Conservation (phyloP, 1,140 invertebrate genomes). For the Papilio helenus region DNA sequence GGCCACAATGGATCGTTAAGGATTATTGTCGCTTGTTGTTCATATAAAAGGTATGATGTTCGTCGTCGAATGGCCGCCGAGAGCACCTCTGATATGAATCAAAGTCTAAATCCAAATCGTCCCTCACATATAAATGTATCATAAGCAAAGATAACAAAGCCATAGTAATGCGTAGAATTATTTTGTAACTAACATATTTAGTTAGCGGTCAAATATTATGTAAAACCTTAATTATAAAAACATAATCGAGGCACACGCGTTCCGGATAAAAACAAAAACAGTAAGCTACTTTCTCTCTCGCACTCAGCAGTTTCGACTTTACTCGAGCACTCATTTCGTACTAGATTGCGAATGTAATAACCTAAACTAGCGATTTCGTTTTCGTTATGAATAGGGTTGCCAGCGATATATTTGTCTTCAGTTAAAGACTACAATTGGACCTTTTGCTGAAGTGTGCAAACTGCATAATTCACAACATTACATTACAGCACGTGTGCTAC, state of each 20-base stretch:
- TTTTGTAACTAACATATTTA: neutral
- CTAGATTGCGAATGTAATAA: slow-evolving; percentile 8
- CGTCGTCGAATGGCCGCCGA: slow-evolving; percentile 44
- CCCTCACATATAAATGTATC: slow-evolving; percentile 26
- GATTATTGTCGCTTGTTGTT: slow-evolving; percentile 67
- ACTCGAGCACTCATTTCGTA: slow-evolving; percentile 8
- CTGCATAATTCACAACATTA: neutral
- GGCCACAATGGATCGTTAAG: slow-evolving; percentile 76
- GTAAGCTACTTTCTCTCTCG: slow-evolving; percentile 22
- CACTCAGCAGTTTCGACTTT: slow-evolving; percentile 1
- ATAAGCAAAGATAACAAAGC: neutral
- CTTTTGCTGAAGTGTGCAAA: neutral
- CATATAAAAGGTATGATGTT: slow-evolving; percentile 64
- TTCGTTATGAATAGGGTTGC: slow-evolving; percentile 9
- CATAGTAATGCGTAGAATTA: neutral
- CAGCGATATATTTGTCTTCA: neutral
- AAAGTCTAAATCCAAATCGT: slow-evolving; percentile 25
- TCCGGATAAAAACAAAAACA: neutral
- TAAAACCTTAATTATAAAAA: slow-evolving; percentile 4
- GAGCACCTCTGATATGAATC: slow-evolving; percentile 39
- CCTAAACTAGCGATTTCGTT: slow-evolving; percentile 1
- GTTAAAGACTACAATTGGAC: neutral
- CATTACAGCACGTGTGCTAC: neutral
- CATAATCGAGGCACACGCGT: neutral
- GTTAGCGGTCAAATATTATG: neutral